A percentile compares a stretch with the other conserved stretches of the same genome.
These are phyloP conservation scores for Hydropotes inermis DNA, from an alignment of 2,113 vertebrate genomes.

Conservation along the genomic window DNA sequence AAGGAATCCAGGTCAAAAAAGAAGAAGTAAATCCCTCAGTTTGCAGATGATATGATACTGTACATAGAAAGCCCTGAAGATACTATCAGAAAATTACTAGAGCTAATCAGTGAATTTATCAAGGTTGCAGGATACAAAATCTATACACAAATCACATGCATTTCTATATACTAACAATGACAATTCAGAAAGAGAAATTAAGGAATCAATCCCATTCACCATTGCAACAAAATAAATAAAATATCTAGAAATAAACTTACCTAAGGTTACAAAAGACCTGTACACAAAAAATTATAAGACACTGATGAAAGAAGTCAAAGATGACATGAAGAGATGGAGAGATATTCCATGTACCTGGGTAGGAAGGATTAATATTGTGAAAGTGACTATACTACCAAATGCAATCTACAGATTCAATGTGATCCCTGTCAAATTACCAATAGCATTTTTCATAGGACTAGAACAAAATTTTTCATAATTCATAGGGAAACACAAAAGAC, in stretches of 20 bases:
- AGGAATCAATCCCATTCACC: not conserved
- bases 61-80: not conserved
- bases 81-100: not conserved
- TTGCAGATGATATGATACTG: not conserved
- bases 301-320: not conserved
- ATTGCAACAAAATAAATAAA: not conserved
- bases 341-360: not conserved
- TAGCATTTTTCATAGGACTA: not conserved
- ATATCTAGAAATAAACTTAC: not conserved
- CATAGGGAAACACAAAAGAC: not conserved
- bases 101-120: not conserved
- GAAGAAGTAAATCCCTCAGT: not conserved
- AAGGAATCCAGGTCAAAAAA: not conserved
- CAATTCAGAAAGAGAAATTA: not conserved
- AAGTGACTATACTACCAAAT: not conserved
- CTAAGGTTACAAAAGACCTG: not conserved
- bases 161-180: not conserved
- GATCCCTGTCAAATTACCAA: not conserved
- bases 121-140: not conserved
- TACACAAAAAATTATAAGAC: not conserved
- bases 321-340: not conserved
- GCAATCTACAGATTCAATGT: not conserved
- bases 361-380: not conserved
- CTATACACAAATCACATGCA: not conserved
- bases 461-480: not conserved